A percentile compares a stretch with the other conserved stretches of the same genome.
phyloP scores from a whole-genome alignment of 2,113 vertebrate genomes.

The Clupea harengus region DNA sequence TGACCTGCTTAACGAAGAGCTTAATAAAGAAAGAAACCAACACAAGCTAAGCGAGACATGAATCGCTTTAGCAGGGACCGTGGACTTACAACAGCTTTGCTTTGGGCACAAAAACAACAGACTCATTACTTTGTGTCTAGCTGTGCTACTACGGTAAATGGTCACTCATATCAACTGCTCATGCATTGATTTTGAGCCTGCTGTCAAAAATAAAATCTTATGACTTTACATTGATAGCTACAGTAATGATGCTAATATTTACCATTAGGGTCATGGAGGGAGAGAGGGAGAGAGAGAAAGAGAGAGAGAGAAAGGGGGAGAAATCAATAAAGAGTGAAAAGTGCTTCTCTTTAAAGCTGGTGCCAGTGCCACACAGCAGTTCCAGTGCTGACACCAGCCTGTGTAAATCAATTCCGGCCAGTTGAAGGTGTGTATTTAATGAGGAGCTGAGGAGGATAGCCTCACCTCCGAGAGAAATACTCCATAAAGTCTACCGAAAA shows the following conservation, averaged over 20 bases:
- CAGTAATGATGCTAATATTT: conserved; percentile 16
- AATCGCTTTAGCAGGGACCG: neutral
- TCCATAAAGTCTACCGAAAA: conserved; percentile 13
- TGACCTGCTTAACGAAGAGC: neutral
- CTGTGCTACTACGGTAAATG: neutral
- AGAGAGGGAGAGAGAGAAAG: neutral
- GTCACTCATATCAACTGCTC: neutral
- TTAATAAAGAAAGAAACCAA: neutral
- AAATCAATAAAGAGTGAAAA: conserved; percentile 42
- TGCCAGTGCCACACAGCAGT: conserved; percentile 56
- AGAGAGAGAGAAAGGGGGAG: no score
- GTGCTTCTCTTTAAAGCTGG: conserved; percentile 61
- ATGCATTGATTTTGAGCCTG: neutral
- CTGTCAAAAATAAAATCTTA: neutral
- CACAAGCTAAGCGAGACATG: neutral
- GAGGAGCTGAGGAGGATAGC: neutral
- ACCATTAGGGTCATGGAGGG: conserved; percentile 39
- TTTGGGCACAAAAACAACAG: neutral
- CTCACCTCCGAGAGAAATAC: neutral
- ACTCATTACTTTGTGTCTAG: neutral
- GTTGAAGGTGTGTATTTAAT: neutral
- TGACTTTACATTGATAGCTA: neutral
- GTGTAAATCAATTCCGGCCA: conserved; percentile 57
- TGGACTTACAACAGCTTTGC: neutral
- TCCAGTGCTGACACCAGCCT: conserved; percentile 50